Evolutionary conservation across 2,113 vertebrate species (phyloP), one percentile per base, ranked within the genome.

Genomic region (Menidia beryllina): DNA sequence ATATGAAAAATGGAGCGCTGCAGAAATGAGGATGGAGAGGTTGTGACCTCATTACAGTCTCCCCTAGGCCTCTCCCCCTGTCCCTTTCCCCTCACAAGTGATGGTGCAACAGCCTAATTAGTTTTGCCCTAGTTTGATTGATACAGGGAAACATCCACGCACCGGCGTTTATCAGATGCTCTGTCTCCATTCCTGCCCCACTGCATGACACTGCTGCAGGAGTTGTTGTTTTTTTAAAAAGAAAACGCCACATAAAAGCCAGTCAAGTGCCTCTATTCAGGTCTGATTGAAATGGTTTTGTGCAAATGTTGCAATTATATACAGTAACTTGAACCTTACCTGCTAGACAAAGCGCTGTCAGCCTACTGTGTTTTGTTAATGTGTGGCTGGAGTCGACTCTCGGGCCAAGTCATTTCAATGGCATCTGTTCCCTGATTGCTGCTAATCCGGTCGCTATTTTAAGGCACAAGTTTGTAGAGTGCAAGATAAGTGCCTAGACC

Each of bases 101-200:
- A 74, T 81, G 75, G 71, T 87, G 81, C 82, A 80, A 79, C 85
- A 90, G 79, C 83, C 88, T 92, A 90, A 93, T 93, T 93, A 92
- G 91, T 92, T 91, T 89, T 93, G 92, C 84, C 92, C 92, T 93
- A 81, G 88, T 93, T 94, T 88, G 78, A 86, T 72, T 71, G 72
- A 86, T 65, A 66, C 70, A 71, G 72, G 82, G 75, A 75, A 88
- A 86, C 69, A 75, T 69, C 68, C 77, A 72, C 20, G 51, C 69
- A 66, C 50, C 69, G 49, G 60, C 74, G 67, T 77, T 81, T 77
- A 82, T 83, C 62, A 36, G 65, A 73, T 20, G 12, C 62, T 54
- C 47, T 26, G 4, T 71, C 34, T 67, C 15, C 27, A 30, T 50
- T 59, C 3, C 52, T 60, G 25, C 34, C 67, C 24, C n/a, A 20